phyloP scores from a whole-genome alignment of 1,140 invertebrate genomes.

The Microplitis mediator region DNA sequence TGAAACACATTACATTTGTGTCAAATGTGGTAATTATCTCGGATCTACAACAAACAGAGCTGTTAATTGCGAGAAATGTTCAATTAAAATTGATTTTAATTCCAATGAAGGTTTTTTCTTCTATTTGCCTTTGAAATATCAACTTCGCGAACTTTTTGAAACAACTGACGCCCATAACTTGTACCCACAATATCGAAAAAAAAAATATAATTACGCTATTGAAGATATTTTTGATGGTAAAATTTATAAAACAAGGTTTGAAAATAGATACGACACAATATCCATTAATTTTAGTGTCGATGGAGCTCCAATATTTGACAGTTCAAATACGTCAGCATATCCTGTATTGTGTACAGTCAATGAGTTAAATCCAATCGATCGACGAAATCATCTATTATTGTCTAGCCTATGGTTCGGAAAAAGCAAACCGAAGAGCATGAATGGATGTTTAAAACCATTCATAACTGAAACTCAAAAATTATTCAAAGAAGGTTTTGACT shows the following conservation, averaged over 20 bases:
- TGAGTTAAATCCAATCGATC: background rate
- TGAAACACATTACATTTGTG: background rate
- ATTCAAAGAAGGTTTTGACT: constrained; percentile 30
- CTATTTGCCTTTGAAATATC: too few species aligned
- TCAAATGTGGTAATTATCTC: background rate
- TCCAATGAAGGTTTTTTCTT: too few species aligned
- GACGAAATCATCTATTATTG: constrained; percentile 31
- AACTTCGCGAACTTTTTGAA: too few species aligned
- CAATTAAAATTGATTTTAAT: too few species aligned
- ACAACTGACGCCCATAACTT: too few species aligned
- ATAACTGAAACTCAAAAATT: constrained; percentile 28
- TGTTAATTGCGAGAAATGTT: background rate
- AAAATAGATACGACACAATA: constrained; percentile 7
- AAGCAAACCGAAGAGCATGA: constrained; percentile 33
- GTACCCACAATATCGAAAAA: background rate
- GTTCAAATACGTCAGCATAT: constrained; percentile 25
- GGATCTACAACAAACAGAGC: background rate
- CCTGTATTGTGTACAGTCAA: constrained; percentile 31
- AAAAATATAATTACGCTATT: background rate
- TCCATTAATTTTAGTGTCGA: constrained; percentile 37
- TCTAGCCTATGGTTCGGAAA: constrained; percentile 34
- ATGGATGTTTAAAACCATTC: constrained; percentile 35
- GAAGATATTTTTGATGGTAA: background rate
- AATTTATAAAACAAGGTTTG: background rate
- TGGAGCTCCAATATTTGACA: constrained; percentile 32